Evolutionary conservation across 2,888 invertebrate genomes (phyloP), one percentile per base, ranked within the genome.

Genomic region (Mythimna loreyi): DNA sequence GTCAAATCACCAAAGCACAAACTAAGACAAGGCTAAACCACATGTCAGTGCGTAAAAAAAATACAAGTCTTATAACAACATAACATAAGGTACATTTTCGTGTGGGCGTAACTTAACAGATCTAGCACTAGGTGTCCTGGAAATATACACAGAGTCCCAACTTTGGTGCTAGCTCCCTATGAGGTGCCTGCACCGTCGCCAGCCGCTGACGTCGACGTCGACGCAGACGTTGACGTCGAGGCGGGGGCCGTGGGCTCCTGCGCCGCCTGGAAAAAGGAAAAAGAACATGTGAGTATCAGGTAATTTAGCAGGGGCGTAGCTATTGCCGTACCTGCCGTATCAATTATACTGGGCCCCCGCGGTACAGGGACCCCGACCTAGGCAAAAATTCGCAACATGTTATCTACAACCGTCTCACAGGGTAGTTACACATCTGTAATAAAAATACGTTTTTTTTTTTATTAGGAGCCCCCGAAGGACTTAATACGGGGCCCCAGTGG

Each of bases 241-340:
- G 92, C 90, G 67, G 92, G 89, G 64, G 92, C 93, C 86, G 92
- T 87, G 89, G 91, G 89, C 79, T 90, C 88, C 74, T 86, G 92
- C 94, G 93, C 93, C 93, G 89, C 86, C 94, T 95, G 94, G n/a
- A 94, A 94, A 7, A 69, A 40, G 47, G 79, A 67, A 80, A 69
- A 79, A 67, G 72, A 47, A 49, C 25, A 69, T 30, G 9, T 40
- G 40, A 40, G 16, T 19, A 40, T 40, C 16, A 40, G 5, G 16
- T 6, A 40, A 40, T 13, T 36, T 36, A 36, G 33, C n/a, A n/a
- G n/a, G n/a, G n/a, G n/a, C n/a, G n/a, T n/a, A n/a, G n/a, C n/a
- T n/a, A n/a, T n/a, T n/a, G n/a, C n/a, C n/a, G n/a, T n/a, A n/a
- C n/a, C n/a, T n/a, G n/a, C n/a, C n/a, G n/a, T n/a, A n/a, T n/a